Conservation (phyloP, 64 coral and sea anemone species). For the Dendrophyllia cribrosa region DNA sequence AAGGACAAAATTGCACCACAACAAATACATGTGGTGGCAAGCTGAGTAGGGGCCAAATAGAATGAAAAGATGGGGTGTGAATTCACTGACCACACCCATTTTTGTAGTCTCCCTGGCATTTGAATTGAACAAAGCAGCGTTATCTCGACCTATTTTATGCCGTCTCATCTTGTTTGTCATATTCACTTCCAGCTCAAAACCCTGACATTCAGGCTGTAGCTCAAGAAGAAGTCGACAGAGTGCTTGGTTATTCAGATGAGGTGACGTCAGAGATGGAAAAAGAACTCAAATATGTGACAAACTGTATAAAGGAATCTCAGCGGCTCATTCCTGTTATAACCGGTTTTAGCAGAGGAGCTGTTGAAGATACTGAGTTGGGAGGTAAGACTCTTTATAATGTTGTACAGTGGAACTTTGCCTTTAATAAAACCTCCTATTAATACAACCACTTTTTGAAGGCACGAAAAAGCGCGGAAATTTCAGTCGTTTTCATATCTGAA, state of each 20-base stretch:
- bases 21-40: too few species aligned
- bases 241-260: background rate
- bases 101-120: too few species aligned
- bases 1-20: too few species aligned
- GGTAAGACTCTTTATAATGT: background rate
- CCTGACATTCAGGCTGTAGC: constrained; percentile 6
- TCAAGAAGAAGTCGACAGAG: constrained; percentile 38
- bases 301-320: constrained; percentile 45
- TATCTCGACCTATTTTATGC: too few species aligned
- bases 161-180: too few species aligned
- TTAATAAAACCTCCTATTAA: background rate
- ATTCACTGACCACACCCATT: too few species aligned
- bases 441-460: too few species aligned
- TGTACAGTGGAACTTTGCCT: background rate
- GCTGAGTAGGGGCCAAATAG: too few species aligned
- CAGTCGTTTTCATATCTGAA: too few species aligned
- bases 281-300: constrained; percentile 24
- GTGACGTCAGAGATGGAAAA: constrained; percentile 8
- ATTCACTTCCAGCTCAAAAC: background rate
- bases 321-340: constrained; percentile 27
- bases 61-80: too few species aligned
- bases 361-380: constrained; percentile 30
- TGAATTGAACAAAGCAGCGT: too few species aligned
- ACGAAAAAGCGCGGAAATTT: too few species aligned
- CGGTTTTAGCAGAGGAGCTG: constrained; percentile 31